Evolutionary conservation across 1,140 invertebrate genomes (phyloP), one percentile per base, ranked within the genome.

Genomic region (Acromyrmex heyeri): DNA sequence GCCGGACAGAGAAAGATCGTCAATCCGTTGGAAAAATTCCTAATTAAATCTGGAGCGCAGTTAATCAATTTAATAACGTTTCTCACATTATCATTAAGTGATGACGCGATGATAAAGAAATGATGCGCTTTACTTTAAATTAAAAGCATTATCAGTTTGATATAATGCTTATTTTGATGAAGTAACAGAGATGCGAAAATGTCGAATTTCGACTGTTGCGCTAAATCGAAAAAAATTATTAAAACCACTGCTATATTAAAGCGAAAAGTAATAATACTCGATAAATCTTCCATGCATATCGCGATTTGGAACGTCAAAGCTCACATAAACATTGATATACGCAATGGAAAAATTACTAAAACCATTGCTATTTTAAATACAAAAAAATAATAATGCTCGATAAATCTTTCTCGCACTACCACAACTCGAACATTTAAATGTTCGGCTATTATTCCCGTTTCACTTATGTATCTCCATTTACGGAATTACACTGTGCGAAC

Each of bases 1-100:
- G 50, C n/a, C 27, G 59, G 67, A 72, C 34, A 50, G 38, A 77
- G 59, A 77, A 53, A 64, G 34, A 57, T 44, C 48, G 67, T 62
- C 24, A 76, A 21, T 16, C 21, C 70, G 57, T 85, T 38, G 30
- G 59, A 65, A 85, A 77, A 64, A 77, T 77, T 77, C 48, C 50
- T 77, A 30, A 64, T 62, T 76, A 76, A 85, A 76, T 76, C 69
- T 62, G n/a, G 6, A 76, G 69, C 30, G 55, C 24, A 38, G 64
- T 70, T 70, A 65, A 70, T 30, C 21, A 70, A 81, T 82, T 70
- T 72, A 82, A 70, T 82, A 82, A 82, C 34, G 55, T 59, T 57
- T 59, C 7, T 70, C 65, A 44, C 21, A 72, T 72, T 82, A 70
- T 72, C 78, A 53, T 67, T 65, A 77, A 64, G 24, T 12, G 57